These are phyloP conservation scores for Montipora foliosa DNA, from an alignment of 64 coral and sea anemone genomes.

Conservation along the genomic window DNA sequence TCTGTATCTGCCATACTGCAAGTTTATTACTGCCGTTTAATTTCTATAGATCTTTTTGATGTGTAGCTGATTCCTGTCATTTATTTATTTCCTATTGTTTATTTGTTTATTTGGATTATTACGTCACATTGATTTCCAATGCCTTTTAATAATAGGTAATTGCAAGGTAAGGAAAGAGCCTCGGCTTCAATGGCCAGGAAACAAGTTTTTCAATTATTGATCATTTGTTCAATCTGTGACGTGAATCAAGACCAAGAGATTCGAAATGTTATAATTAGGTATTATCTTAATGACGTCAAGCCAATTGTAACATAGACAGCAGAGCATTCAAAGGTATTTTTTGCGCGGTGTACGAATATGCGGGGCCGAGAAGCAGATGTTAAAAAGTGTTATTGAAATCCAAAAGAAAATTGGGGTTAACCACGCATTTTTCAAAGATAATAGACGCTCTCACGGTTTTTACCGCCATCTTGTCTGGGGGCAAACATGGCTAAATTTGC, in stretches of 20 bases:
- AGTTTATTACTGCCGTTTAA: not conserved
- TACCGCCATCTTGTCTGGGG: no score
- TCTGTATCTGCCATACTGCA: not conserved
- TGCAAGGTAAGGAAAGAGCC: not conserved
- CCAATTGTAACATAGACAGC: not conserved
- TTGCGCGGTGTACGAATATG: no score
- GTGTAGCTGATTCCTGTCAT: not conserved
- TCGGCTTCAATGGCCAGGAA: not conserved
- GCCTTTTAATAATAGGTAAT: not conserved
- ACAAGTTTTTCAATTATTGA: not conserved
- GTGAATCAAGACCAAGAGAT: not conserved
- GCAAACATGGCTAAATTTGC: no score
- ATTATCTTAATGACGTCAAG: not conserved
- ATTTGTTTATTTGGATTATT: constrained; percentile 30
- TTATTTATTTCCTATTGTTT: not conserved
- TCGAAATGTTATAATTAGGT: not conserved
- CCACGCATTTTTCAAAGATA: no score
- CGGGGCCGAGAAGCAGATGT: no score
- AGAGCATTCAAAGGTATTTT: no score
- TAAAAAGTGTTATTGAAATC: no score
- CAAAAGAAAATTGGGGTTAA: no score
- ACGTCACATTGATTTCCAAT: not conserved
- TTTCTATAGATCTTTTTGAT: not conserved
- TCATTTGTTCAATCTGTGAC: not conserved
- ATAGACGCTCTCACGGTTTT: no score